Evolutionary conservation across 2,797 vertebrate species (phyloP).

Genomic region (Pseudocheirus occidentalis): DNA sequence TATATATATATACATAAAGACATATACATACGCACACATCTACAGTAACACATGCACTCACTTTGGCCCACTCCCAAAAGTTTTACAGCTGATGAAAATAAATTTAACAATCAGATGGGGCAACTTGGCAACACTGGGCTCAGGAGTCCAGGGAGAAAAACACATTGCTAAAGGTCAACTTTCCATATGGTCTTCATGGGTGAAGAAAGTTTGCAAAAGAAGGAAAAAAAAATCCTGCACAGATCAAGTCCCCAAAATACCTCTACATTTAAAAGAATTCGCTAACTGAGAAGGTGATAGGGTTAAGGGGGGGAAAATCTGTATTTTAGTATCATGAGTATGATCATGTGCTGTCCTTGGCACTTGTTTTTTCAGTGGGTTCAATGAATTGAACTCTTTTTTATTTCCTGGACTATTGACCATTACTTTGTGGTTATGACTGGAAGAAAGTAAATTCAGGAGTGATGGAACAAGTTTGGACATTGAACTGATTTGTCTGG

Average conservation of each 20-base stretch:
- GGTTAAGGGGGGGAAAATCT: slow-evolving; percentile 49
- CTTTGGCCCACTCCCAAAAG: slow-evolving; percentile 64
- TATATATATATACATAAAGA: neutral
- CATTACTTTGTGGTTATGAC: slow-evolving; percentile 64
- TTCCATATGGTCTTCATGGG: slow-evolving; percentile 76
- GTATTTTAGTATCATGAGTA: slow-evolving; percentile 55
- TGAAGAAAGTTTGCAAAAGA: slow-evolving; percentile 82
- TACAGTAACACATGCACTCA: slow-evolving; percentile 64
- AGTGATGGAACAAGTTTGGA: slow-evolving; percentile 75
- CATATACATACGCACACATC: slow-evolving; percentile 25
- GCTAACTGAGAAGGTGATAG: slow-evolving; percentile 49
- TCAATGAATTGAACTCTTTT: slow-evolving; percentile 67
- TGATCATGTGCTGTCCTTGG: slow-evolving; percentile 50
- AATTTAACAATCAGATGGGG: slow-evolving; percentile 80
- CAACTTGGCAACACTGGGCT: slow-evolving; percentile 73
- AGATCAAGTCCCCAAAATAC: slow-evolving; percentile 74
- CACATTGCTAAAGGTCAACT: slow-evolving; percentile 74
- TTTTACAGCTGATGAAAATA: slow-evolving; percentile 83
- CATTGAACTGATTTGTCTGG: slow-evolving; percentile 69
- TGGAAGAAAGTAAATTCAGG: slow-evolving; percentile 73
- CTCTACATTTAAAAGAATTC: slow-evolving; percentile 70
- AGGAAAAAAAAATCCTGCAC: slow-evolving; percentile 76
- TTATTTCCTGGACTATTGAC: slow-evolving; percentile 59
- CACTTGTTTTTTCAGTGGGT: slow-evolving; percentile 67
- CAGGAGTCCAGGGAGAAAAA: slow-evolving; percentile 74